Evolutionary conservation across 1,140 invertebrate species (phyloP), one percentile per base, ranked within the genome.

Genomic region (Bombus picipes): DNA sequence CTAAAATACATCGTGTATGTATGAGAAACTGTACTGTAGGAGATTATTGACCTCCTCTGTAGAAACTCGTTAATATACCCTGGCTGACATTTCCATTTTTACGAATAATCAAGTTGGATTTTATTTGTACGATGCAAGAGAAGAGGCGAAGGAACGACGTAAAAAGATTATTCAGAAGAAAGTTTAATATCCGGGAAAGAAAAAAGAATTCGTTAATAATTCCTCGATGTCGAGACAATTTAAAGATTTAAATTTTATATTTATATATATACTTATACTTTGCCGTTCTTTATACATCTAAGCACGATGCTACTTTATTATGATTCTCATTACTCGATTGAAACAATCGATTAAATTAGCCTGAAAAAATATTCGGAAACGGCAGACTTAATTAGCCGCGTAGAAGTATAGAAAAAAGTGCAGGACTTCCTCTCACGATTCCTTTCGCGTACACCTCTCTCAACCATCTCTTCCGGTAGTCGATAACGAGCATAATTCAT

Each of bases 401-500:
- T 25, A 68, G 37, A 39, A 53, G 43, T 22, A 53, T 53, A 53
- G 47, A 53, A 53, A 53, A 22, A 39, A 57, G 15, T n/a, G 47
- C 68, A 37, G 22, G 37, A 66, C 53, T 37, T 53, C 32, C 62
- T 39, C 32, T 71, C 70, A 81, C 43, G 68, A 57, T 59, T 25
- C 10, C 43, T 81, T 72, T 81, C 79, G 68, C 68, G 68, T 53
- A 53, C 39, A 34, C 47, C 43, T 1, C 47, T 32, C 68, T 13
- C 68, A 25, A 39, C 10, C 68, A 28, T 73, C 47, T 18, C 62
- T 74, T 15, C 22, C 34, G 6, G 10, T 34, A n/a, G 28, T 74
- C 68, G n/a, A 74, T 73, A 81, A 73, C 53, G 28, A 72, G 68
- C 79, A 53, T 53, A 53, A 81, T 81, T 81, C 43, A n/a, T 32